phyloP scores from a whole-genome alignment of 1,140 invertebrate species.

The Rhagoletis zephyria region DNA sequence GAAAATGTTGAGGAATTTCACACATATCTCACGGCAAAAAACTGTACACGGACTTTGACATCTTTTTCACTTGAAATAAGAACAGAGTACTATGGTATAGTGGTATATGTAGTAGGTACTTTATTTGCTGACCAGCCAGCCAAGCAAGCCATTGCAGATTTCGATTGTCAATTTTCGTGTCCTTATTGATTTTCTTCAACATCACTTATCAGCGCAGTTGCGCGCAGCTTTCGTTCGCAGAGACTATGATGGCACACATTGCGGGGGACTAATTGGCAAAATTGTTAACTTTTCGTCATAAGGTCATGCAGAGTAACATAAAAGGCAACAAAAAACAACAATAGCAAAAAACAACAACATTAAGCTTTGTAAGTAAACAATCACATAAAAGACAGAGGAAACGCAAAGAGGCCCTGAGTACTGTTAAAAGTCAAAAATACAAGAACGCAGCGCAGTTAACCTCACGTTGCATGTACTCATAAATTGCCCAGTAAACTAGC shows the following conservation, averaged over 20 bases:
- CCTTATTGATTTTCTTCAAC: neutral
- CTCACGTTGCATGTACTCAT: slow-evolving; percentile 28
- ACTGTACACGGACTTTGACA: too few species aligned
- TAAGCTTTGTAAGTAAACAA: neutral
- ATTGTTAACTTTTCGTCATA: slow-evolving; percentile 41
- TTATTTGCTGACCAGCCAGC: too few species aligned
- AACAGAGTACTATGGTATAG: too few species aligned
- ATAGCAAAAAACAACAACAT: neutral
- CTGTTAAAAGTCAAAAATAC: slow-evolving; percentile 32
- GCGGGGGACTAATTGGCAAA: slow-evolving; percentile 52
- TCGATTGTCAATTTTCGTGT: neutral
- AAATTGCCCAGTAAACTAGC: slow-evolving; percentile 19
- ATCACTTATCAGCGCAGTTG: neutral
- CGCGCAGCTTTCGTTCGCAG: too few species aligned
- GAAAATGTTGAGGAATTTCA: too few species aligned
- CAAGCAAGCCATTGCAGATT: neutral
- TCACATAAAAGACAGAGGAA: neutral
- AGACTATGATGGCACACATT: neutral
- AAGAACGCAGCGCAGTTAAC: slow-evolving; percentile 11
- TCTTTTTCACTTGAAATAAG: too few species aligned
- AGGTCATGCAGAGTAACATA: slow-evolving; percentile 1
- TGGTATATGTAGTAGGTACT: too few species aligned
- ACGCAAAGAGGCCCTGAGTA: neutral
- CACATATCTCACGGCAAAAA: too few species aligned
- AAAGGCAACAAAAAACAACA: neutral